A percentile compares a stretch with the other conserved stretches of the same genome.
phyloP scores from a whole-genome alignment of 1,140 invertebrate species.

The Apocrypta bakeri region DNA sequence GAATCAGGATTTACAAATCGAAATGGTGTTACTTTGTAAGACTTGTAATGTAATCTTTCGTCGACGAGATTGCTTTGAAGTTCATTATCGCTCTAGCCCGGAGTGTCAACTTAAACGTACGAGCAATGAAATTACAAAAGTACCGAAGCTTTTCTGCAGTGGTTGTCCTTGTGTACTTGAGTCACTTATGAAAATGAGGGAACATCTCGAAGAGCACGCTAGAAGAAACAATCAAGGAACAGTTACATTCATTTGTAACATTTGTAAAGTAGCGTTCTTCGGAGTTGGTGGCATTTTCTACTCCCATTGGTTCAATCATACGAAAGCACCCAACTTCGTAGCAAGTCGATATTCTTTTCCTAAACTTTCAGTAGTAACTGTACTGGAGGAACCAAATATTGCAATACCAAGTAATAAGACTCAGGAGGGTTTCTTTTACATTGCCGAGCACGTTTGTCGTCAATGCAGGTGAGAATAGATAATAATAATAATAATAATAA shows the following conservation, averaged over 20 bases:
- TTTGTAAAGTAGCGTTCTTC: conserved; percentile 68
- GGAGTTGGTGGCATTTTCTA: conserved; percentile 64
- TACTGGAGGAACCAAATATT: conserved; percentile 12
- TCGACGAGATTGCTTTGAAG: conserved; percentile 63
- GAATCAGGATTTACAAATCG: conserved; percentile 61
- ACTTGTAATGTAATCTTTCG: conserved; percentile 64
- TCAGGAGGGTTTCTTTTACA: conserved; percentile 58
- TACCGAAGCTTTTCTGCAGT: conserved; percentile 64
- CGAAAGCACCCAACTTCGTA: conserved; percentile 60
- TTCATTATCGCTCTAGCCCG: conserved; percentile 59
- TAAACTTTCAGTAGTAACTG: conserved; percentile 55
- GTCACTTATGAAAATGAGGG: conserved; percentile 57
- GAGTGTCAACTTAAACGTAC: conserved; percentile 55
- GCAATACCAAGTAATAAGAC: conserved; percentile 38
- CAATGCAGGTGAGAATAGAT: conserved; percentile 58
- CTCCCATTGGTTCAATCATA: conserved; percentile 67
- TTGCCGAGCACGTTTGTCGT: conserved; percentile 66
- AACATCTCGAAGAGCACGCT: conserved; percentile 61
- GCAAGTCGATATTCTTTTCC: conserved; percentile 64
- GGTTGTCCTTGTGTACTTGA: conserved; percentile 58
- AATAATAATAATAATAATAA: not conserved
- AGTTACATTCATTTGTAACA: conserved; percentile 64
- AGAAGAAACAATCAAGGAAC: conserved; percentile 49
- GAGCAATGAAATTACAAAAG: conserved; percentile 43
- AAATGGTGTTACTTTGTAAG: conserved; percentile 65